Base-by-base conservation (phyloP, 2,888 invertebrate genomes). In the Orthonychiurus folsomi region DNA sequence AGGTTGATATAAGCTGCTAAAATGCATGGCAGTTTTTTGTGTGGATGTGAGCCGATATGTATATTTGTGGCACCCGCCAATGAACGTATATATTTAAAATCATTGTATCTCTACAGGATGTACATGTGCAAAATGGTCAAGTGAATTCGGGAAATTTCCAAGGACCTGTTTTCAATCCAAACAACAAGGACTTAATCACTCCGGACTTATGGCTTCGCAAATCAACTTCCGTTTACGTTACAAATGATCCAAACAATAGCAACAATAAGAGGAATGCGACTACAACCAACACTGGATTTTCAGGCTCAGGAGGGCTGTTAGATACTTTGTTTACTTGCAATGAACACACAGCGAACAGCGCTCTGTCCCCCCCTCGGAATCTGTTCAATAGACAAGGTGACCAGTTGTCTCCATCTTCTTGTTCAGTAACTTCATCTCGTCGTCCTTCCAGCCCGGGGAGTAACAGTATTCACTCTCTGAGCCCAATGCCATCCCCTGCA, bases 151-250 rank as follows among this genome's bases (percentile, higher is more conserved):
- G n/a, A n/a, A n/a, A n/a, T n/a, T n/a, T n/a, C n/a, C n/a, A n/a
- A n/a, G n/a, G n/a, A n/a, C n/a, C n/a, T n/a, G n/a, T n/a, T n/a
- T n/a, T n/a, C n/a, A n/a, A n/a, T n/a, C n/a, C 37, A 37, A 15
- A 15, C 5, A 37, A 37, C 37, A 37, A 37, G 2, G 69, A 69
- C 26, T 60, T 69, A 21, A 67, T 69, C 18, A 69, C 69, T 18
- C 69, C 69, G 12, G 69, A 67, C 3, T 48, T 66, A 2, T 69
- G 69, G 69, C 53, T 69, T 2, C 59, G 61, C 18, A 59, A 66
- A 28, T 50, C 56, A 1, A 27, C 50, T 1, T 47, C 53, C 12
- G 50, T 55, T 21, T 56, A 12, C 23, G 5, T 15, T 5, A 9
- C 25, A 9, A 15, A 3, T 26, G 56, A 25, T 12, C 23, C 5